Percentiles rank a stretch among this genome's conserved stretches.
Evolutionary conservation across 2,113 vertebrate species (phyloP).

Genomic region (Dasyornis broadbenti): DNA sequence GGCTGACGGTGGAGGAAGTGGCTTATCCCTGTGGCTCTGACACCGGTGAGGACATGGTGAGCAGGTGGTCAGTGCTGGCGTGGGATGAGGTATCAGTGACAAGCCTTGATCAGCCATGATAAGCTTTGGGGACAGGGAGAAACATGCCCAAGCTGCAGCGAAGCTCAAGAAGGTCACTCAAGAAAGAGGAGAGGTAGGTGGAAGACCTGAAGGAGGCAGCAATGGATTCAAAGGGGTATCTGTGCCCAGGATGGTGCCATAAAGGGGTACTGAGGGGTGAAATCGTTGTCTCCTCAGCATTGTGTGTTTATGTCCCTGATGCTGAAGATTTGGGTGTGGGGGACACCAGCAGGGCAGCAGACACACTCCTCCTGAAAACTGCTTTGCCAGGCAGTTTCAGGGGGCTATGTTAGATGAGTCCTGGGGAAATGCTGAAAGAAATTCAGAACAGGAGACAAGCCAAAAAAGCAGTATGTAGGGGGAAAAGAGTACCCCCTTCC

Average conservation of each 20-base stretch:
- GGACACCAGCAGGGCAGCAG: background rate
- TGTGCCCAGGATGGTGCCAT: background rate
- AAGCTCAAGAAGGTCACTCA: background rate
- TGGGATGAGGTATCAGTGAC: background rate
- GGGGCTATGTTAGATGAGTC: background rate
- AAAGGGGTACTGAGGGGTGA: background rate
- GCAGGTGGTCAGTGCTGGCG: background rate
- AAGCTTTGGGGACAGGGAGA: background rate
- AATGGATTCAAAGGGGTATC: background rate
- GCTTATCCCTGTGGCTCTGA: background rate
- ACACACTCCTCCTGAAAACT: too few relatives aligned
- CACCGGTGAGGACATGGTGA: accelerated
- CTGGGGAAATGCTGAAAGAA: background rate
- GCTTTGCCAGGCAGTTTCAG: background rate
- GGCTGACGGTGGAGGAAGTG: background rate
- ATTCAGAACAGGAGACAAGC: background rate
- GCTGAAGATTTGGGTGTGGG: background rate
- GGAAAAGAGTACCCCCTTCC: background rate
- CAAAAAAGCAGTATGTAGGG: background rate
- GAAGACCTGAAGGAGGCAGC: background rate
- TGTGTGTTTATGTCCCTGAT: background rate
- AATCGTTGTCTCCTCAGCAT: background rate
- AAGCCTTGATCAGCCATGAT: accelerated
- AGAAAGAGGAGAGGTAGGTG: background rate
- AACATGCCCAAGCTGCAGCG: background rate